These are phyloP conservation scores for Gorsachius magnificus DNA, from an alignment of 2,797 vertebrate species.

Conservation along the genomic window DNA sequence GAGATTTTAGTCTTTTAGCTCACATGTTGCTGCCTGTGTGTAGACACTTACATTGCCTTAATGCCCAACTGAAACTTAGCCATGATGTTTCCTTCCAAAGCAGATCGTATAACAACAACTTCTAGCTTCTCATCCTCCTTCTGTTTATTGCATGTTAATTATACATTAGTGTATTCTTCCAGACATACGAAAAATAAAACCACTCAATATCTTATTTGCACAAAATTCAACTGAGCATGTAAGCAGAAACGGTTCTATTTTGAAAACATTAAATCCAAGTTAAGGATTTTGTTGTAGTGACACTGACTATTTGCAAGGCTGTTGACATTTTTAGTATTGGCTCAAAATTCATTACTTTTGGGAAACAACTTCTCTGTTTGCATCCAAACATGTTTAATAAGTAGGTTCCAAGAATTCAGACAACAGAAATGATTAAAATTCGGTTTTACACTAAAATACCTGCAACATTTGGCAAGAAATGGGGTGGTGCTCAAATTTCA, in stretches of 20 bases:
- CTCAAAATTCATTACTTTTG: neutral
- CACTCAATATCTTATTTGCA: neutral
- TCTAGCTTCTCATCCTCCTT: neutral
- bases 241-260: neutral
- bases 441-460: neutral
- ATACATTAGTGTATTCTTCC: neutral
- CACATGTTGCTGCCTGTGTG: fast-evolving
- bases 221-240: neutral
- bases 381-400: neutral
- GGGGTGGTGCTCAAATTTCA: neutral
- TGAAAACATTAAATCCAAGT: neutral
- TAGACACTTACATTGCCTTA: neutral
- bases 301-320: neutral
- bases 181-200: neutral
- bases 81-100: neutral
- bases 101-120: neutral
- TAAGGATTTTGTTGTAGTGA: neutral
- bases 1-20: neutral
- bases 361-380: neutral
- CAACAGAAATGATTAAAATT: neutral
- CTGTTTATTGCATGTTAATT: neutral
- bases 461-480: neutral
- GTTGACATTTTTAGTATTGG: neutral
- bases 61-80: neutral
- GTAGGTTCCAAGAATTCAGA: neutral